A percentile compares a stretch with the other conserved stretches of the same genome.
Conservation (phyloP, 2,797 vertebrate genomes). For the Mormyrus hasselquistii region DNA sequence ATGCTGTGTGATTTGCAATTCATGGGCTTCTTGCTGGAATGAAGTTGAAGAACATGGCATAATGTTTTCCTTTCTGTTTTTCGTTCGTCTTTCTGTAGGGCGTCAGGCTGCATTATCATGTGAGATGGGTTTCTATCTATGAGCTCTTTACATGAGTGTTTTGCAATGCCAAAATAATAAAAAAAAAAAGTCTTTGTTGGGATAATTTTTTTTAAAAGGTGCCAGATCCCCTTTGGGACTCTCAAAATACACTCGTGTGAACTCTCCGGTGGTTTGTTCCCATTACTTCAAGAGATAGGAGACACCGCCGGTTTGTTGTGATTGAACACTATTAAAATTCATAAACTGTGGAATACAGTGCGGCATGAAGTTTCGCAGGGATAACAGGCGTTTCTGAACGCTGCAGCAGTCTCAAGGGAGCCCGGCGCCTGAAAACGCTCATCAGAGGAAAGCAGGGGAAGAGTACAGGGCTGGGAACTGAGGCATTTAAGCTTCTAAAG, state of each 20-base stretch:
- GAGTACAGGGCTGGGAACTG: background rate
- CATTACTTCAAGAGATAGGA: conserved; percentile 71
- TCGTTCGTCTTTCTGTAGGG: background rate
- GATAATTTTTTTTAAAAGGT: conserved; percentile 33
- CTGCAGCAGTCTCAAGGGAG: conserved; percentile 24
- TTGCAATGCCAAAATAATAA: background rate
- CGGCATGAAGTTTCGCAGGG: conserved; percentile 18
- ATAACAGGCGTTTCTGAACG: conserved; percentile 20
- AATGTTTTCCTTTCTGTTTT: conserved; percentile 19
- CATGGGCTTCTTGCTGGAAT: conserved; percentile 21
- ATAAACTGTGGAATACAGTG: conserved; percentile 69
- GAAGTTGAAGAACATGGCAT: conserved; percentile 19
- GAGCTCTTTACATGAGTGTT: background rate
- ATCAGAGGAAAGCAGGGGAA: conserved; percentile 24
- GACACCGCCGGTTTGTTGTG: conserved; percentile 64
- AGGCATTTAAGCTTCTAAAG: conserved; percentile 18
- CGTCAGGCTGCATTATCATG: background rate
- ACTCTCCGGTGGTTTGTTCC: conserved; percentile 68
- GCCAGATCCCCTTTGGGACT: conserved; percentile 45
- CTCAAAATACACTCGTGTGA: conserved; percentile 50
- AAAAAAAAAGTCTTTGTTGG: conserved; percentile 7
- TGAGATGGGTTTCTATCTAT: background rate
- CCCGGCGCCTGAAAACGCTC: conserved; percentile 29
- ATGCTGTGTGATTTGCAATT: conserved; percentile 21
- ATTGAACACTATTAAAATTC: conserved; percentile 74